Evolutionary conservation across 2,113 vertebrate species (phyloP).

Genomic region (Rousettus leschenaultii): DNA sequence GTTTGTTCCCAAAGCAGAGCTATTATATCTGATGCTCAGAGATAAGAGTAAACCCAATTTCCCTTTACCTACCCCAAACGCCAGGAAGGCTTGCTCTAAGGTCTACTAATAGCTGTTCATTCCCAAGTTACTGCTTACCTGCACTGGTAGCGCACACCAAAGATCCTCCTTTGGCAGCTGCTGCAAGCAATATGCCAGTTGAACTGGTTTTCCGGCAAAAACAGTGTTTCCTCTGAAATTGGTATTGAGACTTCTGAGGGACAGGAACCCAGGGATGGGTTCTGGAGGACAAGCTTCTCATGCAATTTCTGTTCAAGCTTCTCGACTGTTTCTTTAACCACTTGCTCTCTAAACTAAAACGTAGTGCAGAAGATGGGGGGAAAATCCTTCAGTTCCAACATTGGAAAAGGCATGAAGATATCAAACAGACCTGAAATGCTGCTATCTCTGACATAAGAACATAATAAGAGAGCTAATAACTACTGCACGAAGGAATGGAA

Average conservation of each 20-base stretch:
- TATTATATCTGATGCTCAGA: not conserved
- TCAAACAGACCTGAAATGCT: not conserved
- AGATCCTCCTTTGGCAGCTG: conserved; percentile 89
- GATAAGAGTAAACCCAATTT: not conserved
- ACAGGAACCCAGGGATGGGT: conserved; percentile 68
- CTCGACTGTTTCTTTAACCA: conserved; percentile 96
- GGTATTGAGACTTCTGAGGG: conserved; percentile 59
- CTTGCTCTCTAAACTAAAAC: conserved; percentile 94
- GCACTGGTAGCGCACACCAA: conserved; percentile 96
- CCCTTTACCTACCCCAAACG: not conserved
- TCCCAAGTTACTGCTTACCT: conserved; percentile 81
- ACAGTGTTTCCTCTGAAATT: conserved; percentile 51
- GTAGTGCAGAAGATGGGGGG: not conserved
- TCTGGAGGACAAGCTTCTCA: conserved; percentile 89
- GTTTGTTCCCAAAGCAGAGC: not conserved
- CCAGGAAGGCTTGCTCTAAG: not conserved
- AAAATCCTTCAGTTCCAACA: not conserved
- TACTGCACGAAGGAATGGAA: not conserved
- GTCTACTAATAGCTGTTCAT: not conserved
- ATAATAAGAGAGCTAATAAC: not conserved
- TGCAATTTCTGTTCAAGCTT: conserved; percentile 93
- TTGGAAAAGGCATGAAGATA: not conserved
- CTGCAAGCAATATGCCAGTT: conserved; percentile 91
- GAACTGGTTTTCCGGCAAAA: conserved; percentile 73
- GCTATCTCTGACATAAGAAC: not conserved